Conservation (phyloP, 2,797 vertebrate species). For the Chaetodon trifasciatus region DNA sequence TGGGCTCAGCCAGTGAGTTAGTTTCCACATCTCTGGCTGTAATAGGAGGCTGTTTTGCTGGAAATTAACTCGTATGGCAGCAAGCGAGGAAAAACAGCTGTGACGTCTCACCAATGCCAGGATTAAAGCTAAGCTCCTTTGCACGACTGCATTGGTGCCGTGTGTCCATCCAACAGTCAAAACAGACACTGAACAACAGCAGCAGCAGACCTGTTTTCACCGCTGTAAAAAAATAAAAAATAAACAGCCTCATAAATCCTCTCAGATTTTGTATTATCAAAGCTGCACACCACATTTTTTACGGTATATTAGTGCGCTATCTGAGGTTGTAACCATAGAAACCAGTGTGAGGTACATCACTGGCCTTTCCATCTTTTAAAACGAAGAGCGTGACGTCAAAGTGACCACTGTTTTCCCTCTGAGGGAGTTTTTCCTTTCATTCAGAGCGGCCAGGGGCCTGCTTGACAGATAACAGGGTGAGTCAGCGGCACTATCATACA, state of each 20-base stretch:
- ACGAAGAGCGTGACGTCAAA: constrained; percentile 78
- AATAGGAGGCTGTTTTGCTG: constrained; percentile 66
- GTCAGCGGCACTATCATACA: constrained; percentile 64
- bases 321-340: constrained; percentile 82
- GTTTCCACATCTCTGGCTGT: constrained; percentile 50
- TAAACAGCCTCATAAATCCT: constrained; percentile 71
- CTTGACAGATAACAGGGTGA: constrained; percentile 73
- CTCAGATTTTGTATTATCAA: constrained; percentile 63
- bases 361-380: constrained; percentile 80
- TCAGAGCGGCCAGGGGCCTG: constrained; percentile 68
- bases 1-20: constrained; percentile 57
- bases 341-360: constrained; percentile 68
- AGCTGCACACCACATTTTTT: constrained; percentile 71
- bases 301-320: constrained; percentile 62
- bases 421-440: constrained; percentile 73
- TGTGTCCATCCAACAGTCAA: constrained; percentile 71
- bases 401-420: constrained; percentile 68
- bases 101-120: constrained; percentile 70
- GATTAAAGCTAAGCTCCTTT: constrained; percentile 84
- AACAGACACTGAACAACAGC: constrained; percentile 66
- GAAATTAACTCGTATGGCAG: constrained; percentile 70
- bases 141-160: constrained; percentile 64
- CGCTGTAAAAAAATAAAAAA: constrained; percentile 44
- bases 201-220: constrained; percentile 57
- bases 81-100: constrained; percentile 79